Base-by-base conservation (phyloP, 2,113 vertebrate species). In the Grallaria varia region DNA sequence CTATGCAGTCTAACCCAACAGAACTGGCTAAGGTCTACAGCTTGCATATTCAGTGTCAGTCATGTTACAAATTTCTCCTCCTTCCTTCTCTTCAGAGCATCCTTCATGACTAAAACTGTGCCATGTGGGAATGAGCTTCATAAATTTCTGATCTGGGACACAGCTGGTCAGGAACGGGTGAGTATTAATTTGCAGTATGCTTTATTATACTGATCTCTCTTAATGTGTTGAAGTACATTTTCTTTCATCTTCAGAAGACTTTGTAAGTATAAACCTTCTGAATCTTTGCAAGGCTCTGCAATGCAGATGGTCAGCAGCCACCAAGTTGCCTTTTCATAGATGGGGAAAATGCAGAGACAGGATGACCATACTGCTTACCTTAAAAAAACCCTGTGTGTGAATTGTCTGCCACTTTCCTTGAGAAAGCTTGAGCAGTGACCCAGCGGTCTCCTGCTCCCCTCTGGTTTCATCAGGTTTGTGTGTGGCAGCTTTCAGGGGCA, bases 101-200 rank as follows among this genome's bases (percentile, higher is more conserved):
- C 99, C 22, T 99, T 99, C 96, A 98, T 99, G 97, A 99, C 99
- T 95, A 99, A 99, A 98, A 99, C 99, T 4, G 99, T 99, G 67
- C 98, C 99, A 45, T 98, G 98, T 97, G 99, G 99, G 87, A 98
- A 99, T 93, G 99, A 99, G 93, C 98, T 99, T 75, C 99, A 99
- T 97, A 99, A 99, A 87, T 99, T 99, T 97, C 98, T 99, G 82
- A 99, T 99, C 97, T 99, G 99, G 99, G 99, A 99, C 95, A 99
- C 99, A 16, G 99, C 99, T 53, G 99, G 99, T 55, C 99, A 99
- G 96, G 99, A 99, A 49, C 97, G 99, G 96, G 99, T 99, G 95
- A 98, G 99, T 97, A 55, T 37, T 13, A 45, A 56, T 75, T 37
- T 52, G 33, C 53, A 56, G 35, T 49, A 33, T 18, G 14, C 73